Conservation (phyloP, 2,797 vertebrate genomes). For the Sebastolobus alascanus region DNA sequence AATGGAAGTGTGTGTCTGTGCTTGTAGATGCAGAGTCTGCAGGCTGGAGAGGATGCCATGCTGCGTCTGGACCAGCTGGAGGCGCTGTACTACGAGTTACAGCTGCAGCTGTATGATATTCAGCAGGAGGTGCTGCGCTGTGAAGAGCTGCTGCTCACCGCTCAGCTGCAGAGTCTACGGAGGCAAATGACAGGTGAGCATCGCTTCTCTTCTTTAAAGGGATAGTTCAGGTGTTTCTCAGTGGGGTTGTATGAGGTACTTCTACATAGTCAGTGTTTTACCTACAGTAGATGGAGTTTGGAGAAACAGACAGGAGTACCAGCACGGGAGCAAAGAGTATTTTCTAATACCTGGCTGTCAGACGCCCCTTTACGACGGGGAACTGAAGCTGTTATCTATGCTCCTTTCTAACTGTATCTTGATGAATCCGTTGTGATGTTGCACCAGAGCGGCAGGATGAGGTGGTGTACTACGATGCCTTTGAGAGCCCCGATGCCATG, state of each 20-base stretch:
- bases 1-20: not conserved
- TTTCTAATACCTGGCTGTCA: no score
- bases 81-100: slow-evolving; percentile 94
- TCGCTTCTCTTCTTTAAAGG: not conserved
- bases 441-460: slow-evolving; percentile 94
- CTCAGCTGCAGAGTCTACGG: slow-evolving; percentile 95
- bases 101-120: slow-evolving; percentile 97
- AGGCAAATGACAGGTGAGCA: slow-evolving; percentile 92
- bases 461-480: slow-evolving; percentile 97
- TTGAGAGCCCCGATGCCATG: slow-evolving; percentile 98
- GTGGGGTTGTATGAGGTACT: no score
- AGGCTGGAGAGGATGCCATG: slow-evolving; percentile 93
- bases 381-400: no score
- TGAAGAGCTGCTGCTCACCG: slow-evolving; percentile 94
- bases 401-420: not conserved
- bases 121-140: slow-evolving; percentile 96
- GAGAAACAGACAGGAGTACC: no score
- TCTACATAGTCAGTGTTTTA: no score
- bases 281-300: no score
- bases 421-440: slow-evolving; percentile 14
- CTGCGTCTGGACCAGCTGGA: slow-evolving; percentile 93
- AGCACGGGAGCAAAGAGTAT: no score
- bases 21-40: slow-evolving; percentile 93
- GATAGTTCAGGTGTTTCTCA: not conserved
- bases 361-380: no score